Percentiles rank a stretch among this genome's conserved stretches.
phyloP scores from a whole-genome alignment of 2,888 invertebrate species.

The Matsumyia berberina region DNA sequence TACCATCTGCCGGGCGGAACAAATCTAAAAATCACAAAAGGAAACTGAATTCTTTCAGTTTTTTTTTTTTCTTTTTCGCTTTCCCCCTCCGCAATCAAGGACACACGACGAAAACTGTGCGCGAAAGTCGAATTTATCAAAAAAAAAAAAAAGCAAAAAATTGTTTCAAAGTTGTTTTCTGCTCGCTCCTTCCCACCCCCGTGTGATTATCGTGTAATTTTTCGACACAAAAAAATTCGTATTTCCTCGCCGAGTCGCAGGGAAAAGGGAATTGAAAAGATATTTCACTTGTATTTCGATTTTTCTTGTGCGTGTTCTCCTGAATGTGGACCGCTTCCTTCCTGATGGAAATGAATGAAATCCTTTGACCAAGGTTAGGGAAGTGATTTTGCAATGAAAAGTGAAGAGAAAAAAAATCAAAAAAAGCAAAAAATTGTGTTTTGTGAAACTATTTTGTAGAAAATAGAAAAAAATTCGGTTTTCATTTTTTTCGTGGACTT shows the following conservation, averaged over 20 bases:
- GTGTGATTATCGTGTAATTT: constrained; percentile 3
- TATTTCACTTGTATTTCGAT: constrained; percentile 27
- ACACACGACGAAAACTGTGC: background rate
- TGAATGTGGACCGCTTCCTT: constrained; percentile 11
- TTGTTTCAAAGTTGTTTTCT: background rate
- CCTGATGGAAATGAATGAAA: constrained; percentile 49
- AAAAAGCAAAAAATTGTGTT: constrained; percentile 33
- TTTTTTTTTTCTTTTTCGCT: background rate
- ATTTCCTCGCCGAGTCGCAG: background rate
- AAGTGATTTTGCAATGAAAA: background rate
- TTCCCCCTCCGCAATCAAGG: background rate
- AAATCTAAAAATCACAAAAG: constrained; percentile 3
- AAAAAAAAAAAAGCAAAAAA: no score
- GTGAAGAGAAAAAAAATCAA: background rate
- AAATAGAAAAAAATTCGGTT: background rate
- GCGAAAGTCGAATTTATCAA: no score
- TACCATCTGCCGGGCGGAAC: constrained; percentile 61
- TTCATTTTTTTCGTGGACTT: constrained; percentile 19
- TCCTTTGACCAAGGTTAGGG: constrained; percentile 44
- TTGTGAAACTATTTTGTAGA: background rate
- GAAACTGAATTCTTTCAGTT: background rate
- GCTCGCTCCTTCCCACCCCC: no score
- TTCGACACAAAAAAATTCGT: background rate
- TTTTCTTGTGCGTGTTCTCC: constrained; percentile 21
- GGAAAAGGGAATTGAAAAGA: background rate